Evolutionary conservation across 1,140 invertebrate species (phyloP).

Genomic region (Episyrphus balteatus): DNA sequence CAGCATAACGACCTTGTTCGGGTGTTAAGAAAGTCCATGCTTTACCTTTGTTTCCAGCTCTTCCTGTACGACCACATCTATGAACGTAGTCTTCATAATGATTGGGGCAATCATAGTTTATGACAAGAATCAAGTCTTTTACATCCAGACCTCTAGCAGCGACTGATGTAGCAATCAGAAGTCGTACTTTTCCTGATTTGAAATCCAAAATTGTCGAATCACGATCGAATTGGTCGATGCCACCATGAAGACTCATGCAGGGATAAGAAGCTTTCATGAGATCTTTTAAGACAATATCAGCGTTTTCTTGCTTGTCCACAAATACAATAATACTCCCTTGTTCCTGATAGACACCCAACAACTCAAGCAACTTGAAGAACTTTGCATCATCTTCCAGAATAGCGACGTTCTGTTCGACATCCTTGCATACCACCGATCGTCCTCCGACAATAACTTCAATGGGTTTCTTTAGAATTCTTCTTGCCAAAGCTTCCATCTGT

Average conservation of each 20-base stretch:
- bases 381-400: constrained; percentile 95
- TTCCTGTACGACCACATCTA: constrained; percentile 76
- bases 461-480: constrained; percentile 86
- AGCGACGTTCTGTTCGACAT: constrained; percentile 92
- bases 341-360: constrained; percentile 89
- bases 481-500: constrained; percentile 96
- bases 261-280: constrained; percentile 93
- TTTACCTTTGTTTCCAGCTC: constrained; percentile 94
- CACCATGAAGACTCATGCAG: constrained; percentile 95
- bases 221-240: constrained; percentile 96
- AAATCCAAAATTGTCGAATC: constrained; percentile 98
- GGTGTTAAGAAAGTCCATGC: constrained; percentile 96
- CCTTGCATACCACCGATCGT: constrained; percentile 93
- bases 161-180: constrained; percentile 88
- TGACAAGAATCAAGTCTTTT: constrained; percentile 93
- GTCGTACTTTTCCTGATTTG: constrained; percentile 81
- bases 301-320: constrained; percentile 98
- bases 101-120: constrained; percentile 99
- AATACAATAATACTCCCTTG: constrained; percentile 92
- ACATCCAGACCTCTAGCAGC: constrained; percentile 96
- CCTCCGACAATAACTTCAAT: constrained; percentile 99
- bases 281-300: constrained; percentile 88
- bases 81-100: constrained; percentile 99
- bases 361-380: constrained; percentile 92
- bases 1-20: constrained; percentile 85